Conservation (phyloP, 2,797 vertebrate genomes). For the Gymnoscopelus microlampas region DNA sequence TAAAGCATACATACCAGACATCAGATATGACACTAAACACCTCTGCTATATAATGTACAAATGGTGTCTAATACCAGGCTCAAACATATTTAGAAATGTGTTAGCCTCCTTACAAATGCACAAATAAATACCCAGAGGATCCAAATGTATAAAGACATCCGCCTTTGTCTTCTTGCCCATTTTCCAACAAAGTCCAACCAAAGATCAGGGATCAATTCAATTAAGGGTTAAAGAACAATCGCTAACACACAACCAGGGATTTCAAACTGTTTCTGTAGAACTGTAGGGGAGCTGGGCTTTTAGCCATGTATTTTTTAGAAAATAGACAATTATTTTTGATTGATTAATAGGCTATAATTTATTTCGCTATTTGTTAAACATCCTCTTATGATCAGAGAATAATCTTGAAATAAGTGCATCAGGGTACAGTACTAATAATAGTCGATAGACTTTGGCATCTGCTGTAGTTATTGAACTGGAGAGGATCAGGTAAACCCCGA, state of each 20-base stretch:
- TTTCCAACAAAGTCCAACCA: conserved; percentile 88
- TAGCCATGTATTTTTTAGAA: conserved; percentile 28
- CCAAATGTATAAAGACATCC: conserved; percentile 75
- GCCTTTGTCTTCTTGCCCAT: conserved; percentile 75
- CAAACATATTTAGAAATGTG: conserved; percentile 88
- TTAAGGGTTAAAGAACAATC: conserved; percentile 67
- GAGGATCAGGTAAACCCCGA: background rate
- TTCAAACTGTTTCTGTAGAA: conserved; percentile 64
- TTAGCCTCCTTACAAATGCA: conserved; percentile 95
- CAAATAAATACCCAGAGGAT: conserved; percentile 95
- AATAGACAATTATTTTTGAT: conserved; percentile 33
- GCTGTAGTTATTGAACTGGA: conserved; percentile 52
- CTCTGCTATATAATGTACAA: conserved; percentile 96
- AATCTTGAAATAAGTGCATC: conserved; percentile 35
- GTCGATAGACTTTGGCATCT: conserved; percentile 70
- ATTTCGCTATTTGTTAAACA: too few relatives aligned
- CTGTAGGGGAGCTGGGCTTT: conserved; percentile 56
- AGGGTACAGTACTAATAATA: too few relatives aligned
- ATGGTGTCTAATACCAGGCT: conserved; percentile 92
- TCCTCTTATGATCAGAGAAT: conserved; percentile 35
- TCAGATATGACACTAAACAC: conserved; percentile 95
- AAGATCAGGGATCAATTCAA: conserved; percentile 67
- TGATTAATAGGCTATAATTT: too few relatives aligned
- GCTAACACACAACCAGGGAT: conserved; percentile 69
- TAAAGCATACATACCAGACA: conserved; percentile 99